Conservation (phyloP, 2,113 vertebrate genomes). For the Capreolus pygargus region DNA sequence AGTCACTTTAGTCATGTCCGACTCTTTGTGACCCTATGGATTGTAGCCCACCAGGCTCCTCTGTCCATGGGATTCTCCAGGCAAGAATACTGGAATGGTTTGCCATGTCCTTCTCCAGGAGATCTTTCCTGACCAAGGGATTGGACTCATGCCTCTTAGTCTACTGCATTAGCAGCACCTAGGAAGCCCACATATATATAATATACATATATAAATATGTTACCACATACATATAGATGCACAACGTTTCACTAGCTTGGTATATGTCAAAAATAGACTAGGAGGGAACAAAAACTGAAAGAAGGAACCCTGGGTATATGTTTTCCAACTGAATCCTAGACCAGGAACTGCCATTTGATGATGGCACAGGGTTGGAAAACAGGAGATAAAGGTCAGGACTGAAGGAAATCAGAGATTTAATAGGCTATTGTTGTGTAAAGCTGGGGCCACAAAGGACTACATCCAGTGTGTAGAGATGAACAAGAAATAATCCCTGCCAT, state of each 20-base stretch:
- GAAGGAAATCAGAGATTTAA: not conserved
- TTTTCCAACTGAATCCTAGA: not conserved
- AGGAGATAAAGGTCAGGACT: not conserved
- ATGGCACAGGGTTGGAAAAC: not conserved
- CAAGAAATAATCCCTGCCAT: not conserved
- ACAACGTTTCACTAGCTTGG: not conserved
- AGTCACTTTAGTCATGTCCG: accelerated
- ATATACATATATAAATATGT: not conserved
- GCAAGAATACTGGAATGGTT: not conserved
- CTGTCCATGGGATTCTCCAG: not conserved
- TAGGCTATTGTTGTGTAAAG: not conserved
- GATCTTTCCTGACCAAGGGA: not conserved
- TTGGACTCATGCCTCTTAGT: not conserved
- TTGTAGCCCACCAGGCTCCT: not conserved
- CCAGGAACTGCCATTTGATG: not conserved
- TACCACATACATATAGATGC: not conserved
- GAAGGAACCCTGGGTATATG: not conserved
- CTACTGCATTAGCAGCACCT: accelerated
- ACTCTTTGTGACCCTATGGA: not conserved
- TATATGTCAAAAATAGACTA: not conserved
- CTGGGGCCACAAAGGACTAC: too few relatives aligned
- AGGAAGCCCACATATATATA: not conserved
- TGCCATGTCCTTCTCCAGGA: not conserved
- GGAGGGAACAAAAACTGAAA: not conserved
- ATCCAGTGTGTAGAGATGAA: not conserved